Base-by-base conservation (phyloP, 1,140 invertebrate genomes). In the Danaus melanippus region DNA sequence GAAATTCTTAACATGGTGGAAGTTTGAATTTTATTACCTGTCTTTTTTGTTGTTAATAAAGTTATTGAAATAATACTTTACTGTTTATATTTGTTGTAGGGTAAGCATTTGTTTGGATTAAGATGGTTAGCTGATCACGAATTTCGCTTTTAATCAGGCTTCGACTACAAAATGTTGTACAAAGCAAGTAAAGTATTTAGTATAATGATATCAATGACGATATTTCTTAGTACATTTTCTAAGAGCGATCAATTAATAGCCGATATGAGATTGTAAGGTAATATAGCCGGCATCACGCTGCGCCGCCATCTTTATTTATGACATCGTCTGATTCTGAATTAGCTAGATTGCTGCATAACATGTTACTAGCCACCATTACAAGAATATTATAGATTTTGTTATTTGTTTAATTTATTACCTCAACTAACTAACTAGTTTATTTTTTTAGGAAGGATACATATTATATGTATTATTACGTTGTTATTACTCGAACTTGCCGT, bases 251-350 rank as follows among this genome's bases (percentile, higher is more conserved):
- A 62, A 59, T 65, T 62, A 62, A 55, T 58, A 40, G 54, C 53
- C 53, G 61, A 45, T 43, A 56, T 56, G 10, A 46, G 59, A 15
- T 46, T 46, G 49, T 45, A 32, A 58, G 53, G 52, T 54, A 57
- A 56, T 51, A 48, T 47, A 50, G 53, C n/a, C 55, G 58, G 52
- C 62, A 48, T 61, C 63, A 65, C 53, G 63, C 63, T 58, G 63
- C 8, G 63, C 55, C 45, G 12, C 44, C 53, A 44, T 9, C 12
- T 5, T 48, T 43, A 65, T 61, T 58, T 64, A 61, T 56, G 53
- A 50, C 42, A 45, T 44, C n/a, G 47, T 40, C 42, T 15, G n/a
- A 7, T 40, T 45, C 52, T 55, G 55, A 56, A 61, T 55, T 52
- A 58, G 59, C 59, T 55, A 62, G 56, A 65, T 62, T 46, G 47